phyloP scores from a whole-genome alignment of 2,797 vertebrate genomes.

The Cryptoblepharus egeriae region DNA sequence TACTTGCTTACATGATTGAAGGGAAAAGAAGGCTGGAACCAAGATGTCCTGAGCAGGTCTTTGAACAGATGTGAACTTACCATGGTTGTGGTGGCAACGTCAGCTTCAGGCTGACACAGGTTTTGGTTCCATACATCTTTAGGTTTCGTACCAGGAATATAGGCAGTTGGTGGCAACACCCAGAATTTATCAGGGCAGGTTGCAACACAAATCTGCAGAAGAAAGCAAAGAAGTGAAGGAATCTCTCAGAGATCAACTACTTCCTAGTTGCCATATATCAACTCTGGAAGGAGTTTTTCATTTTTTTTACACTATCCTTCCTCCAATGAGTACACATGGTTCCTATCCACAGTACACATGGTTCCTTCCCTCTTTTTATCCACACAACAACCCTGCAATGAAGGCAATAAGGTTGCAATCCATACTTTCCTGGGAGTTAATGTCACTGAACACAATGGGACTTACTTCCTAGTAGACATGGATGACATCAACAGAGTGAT shows the following conservation, averaged over 20 bases:
- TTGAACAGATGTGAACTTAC: conserved; percentile 55
- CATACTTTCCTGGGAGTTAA: too few species aligned
- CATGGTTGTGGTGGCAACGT: conserved; percentile 6
- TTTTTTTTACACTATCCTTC: too few species aligned
- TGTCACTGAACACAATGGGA: too few species aligned
- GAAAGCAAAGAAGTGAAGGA: not conserved
- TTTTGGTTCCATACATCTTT: conserved; percentile 47
- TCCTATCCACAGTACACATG: too few species aligned
- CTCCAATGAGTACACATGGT: too few species aligned
- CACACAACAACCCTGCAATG: too few species aligned
- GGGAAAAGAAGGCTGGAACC: not conserved
- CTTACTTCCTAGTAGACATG: too few species aligned
- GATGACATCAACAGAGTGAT: too few species aligned
- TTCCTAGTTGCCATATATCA: too few species aligned
- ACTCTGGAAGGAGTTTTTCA: not conserved
- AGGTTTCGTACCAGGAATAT: rapidly evolving
- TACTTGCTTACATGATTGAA: not conserved
- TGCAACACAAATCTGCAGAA: conserved; percentile 84
- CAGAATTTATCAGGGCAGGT: conserved; percentile 73
- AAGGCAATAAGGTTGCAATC: too few species aligned
- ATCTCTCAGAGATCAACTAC: too few species aligned
- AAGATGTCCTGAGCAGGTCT: not conserved
- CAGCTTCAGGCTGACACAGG: conserved; percentile 78
- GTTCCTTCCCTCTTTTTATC: too few species aligned
- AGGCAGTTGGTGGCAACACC: rapidly evolving